phyloP scores from a whole-genome alignment of 1,140 invertebrate genomes.

The Cyclargus thomasi region DNA sequence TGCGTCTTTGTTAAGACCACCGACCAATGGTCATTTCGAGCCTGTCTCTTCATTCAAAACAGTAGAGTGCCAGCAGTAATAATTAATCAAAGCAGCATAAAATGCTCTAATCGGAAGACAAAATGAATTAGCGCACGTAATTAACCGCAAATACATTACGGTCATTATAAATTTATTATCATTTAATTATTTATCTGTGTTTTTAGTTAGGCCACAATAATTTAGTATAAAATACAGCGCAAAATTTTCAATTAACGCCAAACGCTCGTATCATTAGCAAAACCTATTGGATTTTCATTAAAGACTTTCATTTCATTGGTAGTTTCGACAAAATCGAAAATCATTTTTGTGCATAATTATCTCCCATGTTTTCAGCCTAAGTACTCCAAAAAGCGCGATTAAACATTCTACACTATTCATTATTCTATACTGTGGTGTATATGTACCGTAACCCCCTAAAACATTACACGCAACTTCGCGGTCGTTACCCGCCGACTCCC shows the following conservation, averaged over 20 bases:
- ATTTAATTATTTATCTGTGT: conserved; percentile 21
- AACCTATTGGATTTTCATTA: conserved; percentile 40
- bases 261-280: conserved; percentile 34
- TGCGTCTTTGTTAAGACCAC: no score
- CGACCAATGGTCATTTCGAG: no score
- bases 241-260: conserved; percentile 34
- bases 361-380: conserved; percentile 60
- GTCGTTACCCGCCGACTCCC: conserved; percentile 37
- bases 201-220: conserved; percentile 23
- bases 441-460: conserved; percentile 54
- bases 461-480: conserved; percentile 63
- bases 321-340: conserved; percentile 55
- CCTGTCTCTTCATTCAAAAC: no score
- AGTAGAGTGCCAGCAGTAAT: no score
- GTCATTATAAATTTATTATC: conserved; percentile 11
- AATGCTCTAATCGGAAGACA: conserved; percentile 11
- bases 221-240: conserved; percentile 31
- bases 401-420: conserved; percentile 72
- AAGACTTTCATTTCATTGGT: conserved; percentile 44
- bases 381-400: conserved; percentile 71
- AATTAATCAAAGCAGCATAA: not conserved
- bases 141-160: conserved; percentile 4
- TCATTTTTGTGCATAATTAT: conserved; percentile 65
- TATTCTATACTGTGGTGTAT: conserved; percentile 49
- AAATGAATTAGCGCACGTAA: conserved; percentile 1